Evolutionary conservation across 2,888 invertebrate genomes (phyloP), one percentile per base, ranked within the genome.

Genomic region (Pyralis farinalis): DNA sequence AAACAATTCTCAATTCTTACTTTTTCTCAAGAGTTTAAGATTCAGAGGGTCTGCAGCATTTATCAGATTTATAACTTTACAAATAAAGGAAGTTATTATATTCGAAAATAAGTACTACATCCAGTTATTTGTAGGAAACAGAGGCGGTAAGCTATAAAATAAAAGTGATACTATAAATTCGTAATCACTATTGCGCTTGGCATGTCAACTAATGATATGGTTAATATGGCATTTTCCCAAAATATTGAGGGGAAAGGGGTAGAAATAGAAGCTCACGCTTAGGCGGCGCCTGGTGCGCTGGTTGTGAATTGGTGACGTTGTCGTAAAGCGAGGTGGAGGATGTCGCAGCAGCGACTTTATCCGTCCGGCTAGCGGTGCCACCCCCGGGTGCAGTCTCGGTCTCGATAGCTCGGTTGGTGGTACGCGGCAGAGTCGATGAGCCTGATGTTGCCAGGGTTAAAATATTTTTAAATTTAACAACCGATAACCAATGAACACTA

Each of bases 251-350:
- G n/a, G 22, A 12, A 16, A 32, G 12, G 30, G 20, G n/a, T 32
- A 29, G 7, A 21, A 33, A 33, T 31, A 31, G 27, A 39, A 30
- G 57, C 75, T 77, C 58, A 90, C 90, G 84, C 69, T 90, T 89
- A n/a, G 88, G 82, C 54, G 91, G 72, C 7, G 85, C 84, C 56
- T 90, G 90, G 48, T 86, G 87, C 1, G 75, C 51, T 1, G 82
- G 72, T 51, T 85, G 87, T 2, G 90, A 64, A 52, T 85, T 89
- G 67, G 91, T 78, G 37, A 96, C 96, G 73, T 96, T 96, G 83
- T 96, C 96, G 70, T 96, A 96, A 34, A 97, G 92, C 39, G 96
- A 96, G 28, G 95, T 95, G 58, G 95, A 95, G 49, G 96, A 96
- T n/a, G 96, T 95, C 37, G 96, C 96, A 20, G 95, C 93, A 35